Conservation (phyloP, 2,113 vertebrate genomes). For the Irena cyanogastra region DNA sequence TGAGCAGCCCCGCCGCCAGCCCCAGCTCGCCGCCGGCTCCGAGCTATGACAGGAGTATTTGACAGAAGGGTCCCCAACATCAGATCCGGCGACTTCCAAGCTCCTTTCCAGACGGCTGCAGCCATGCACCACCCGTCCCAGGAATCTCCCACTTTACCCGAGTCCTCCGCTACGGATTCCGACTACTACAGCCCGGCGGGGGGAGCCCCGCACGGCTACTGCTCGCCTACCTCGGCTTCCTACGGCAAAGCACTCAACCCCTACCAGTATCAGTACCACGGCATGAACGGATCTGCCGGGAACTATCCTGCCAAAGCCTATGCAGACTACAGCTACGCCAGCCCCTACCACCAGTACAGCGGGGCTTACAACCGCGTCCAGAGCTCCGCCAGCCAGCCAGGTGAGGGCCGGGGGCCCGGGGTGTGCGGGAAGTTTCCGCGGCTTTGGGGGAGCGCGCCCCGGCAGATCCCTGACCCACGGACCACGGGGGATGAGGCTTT, state of each 20-base stretch:
- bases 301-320: conserved; percentile 93
- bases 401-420: conserved; percentile 60
- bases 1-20: conserved; percentile 44
- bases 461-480: background rate
- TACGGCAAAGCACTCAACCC: conserved; percentile 93
- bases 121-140: conserved; percentile 88
- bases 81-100: conserved; percentile 89
- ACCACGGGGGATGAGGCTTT: background rate
- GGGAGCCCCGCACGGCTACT: conserved; percentile 90
- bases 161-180: conserved; percentile 95
- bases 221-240: conserved; percentile 90
- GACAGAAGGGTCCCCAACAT: conserved; percentile 93
- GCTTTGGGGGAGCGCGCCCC: background rate
- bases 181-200: conserved; percentile 95
- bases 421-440: background rate
- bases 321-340: conserved; percentile 88
- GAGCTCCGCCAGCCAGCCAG: conserved; percentile 87
- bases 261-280: conserved; percentile 96
- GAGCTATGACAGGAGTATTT: conserved; percentile 95
- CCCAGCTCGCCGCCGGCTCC: conserved; percentile 18
- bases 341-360: conserved; percentile 88
- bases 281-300: conserved; percentile 86
- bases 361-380: conserved; percentile 92
- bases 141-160: conserved; percentile 97
- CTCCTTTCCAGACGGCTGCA: conserved; percentile 83